phyloP scores from a whole-genome alignment of 2,888 invertebrate genomes.

The Dusona sp. region DNA sequence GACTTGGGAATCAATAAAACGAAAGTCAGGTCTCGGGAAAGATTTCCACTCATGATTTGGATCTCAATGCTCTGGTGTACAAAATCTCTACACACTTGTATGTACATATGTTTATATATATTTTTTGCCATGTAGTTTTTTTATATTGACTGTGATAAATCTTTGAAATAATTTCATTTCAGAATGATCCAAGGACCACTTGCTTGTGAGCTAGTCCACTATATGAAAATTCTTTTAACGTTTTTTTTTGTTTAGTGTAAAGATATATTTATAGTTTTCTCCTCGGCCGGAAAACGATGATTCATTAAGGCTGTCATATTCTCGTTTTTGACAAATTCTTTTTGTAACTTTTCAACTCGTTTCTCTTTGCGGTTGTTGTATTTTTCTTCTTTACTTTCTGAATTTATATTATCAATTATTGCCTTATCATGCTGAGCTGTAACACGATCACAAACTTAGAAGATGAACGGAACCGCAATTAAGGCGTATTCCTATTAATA shows the following conservation, averaged over 20 bases:
- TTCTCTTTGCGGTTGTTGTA: neutral
- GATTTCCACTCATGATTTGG: constrained; percentile 34
- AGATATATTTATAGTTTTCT: neutral
- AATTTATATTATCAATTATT: constrained; percentile 57
- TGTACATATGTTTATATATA: neutral
- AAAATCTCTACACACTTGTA: constrained; percentile 5
- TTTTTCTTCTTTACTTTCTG: constrained; percentile 4
- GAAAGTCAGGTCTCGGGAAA: neutral
- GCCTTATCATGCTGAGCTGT: constrained; percentile 40
- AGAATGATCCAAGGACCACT: neutral
- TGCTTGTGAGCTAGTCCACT: neutral
- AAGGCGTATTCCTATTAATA: constrained; percentile 62
- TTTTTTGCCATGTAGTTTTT: neutral
- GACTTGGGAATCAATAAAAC: constrained; percentile 13
- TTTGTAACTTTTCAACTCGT: neutral
- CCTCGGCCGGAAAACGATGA: neutral
- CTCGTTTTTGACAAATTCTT: neutral
- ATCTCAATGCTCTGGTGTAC: constrained; percentile 10
- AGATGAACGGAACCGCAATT: constrained; percentile 57
- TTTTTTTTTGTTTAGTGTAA: neutral
- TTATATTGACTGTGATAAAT: constrained; percentile 13
- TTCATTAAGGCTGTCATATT: neutral
- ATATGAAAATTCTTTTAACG: neutral
- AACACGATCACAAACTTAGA: constrained; percentile 8
- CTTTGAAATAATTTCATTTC: neutral